These are phyloP conservation scores for Whitmania pigra DNA, from an alignment of 1,140 invertebrate species.

Conservation along the genomic window DNA sequence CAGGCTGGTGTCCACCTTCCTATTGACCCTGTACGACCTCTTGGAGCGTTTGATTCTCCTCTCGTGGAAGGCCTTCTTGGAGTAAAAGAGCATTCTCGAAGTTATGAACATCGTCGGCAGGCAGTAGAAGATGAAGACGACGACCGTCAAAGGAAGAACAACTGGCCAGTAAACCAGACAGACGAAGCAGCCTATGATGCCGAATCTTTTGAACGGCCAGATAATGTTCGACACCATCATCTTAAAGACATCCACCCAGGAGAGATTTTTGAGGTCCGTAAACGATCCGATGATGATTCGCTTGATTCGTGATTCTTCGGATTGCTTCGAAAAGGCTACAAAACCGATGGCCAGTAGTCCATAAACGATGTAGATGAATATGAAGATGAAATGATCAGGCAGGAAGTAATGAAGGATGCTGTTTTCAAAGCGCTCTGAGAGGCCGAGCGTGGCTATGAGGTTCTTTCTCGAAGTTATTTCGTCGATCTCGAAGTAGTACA, in stretches of 20 bases:
- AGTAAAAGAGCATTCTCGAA: conserved; percentile 33
- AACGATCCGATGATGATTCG: conserved; percentile 25
- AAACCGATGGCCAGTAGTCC: conserved; percentile 31
- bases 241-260: conserved; percentile 24
- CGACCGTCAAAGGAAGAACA: conserved; percentile 29
- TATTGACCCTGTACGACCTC: conserved; percentile 17
- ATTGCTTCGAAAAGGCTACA: conserved; percentile 25
- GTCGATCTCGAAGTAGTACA: conserved; percentile 35
- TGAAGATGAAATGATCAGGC: conserved; percentile 35
- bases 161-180: conserved; percentile 31
- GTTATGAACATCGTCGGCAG: conserved; percentile 37
- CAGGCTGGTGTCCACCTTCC: conserved; percentile 20
- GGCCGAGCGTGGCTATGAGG: conserved; percentile 25
- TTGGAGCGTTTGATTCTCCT: conserved; percentile 4
- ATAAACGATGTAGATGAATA: conserved; percentile 34
- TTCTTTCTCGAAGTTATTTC: conserved; percentile 29
- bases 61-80: conserved; percentile 20
- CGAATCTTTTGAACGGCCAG: conserved; percentile 27
- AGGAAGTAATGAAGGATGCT: conserved; percentile 36
- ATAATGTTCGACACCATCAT: conserved; percentile 22
- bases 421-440: conserved; percentile 29
- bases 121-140: conserved; percentile 33
- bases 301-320: conserved; percentile 13
- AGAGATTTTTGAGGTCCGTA: conserved; percentile 35
- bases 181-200: conserved; percentile 32